Evolutionary conservation across 2,888 invertebrate genomes (phyloP), one percentile per base, ranked within the genome.

Genomic region (Cheilosia soror): DNA sequence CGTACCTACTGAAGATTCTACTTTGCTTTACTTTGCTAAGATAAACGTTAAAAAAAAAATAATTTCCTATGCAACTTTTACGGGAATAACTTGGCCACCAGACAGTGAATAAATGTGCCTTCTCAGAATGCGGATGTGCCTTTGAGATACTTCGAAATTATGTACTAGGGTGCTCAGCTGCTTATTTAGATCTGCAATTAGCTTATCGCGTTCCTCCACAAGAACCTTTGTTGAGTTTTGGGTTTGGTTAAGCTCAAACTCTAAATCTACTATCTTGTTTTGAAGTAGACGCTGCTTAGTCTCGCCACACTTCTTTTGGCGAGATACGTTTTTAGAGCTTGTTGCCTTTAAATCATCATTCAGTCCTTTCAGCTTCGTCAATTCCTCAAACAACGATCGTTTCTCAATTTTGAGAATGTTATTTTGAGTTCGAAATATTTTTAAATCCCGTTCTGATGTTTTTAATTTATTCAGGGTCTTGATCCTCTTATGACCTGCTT

Each of bases 101-200:
- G 71, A 72, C 2, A 90, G 90, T 13, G 90, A 88, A 63, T 91
- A 90, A 62, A 92, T 91, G 73, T 92, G 92, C 11, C 90, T 88
- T 4, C 92, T 89, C 2, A 92, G 87, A 0, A 90, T 89, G 3
- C 91, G 89, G 44, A 92, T 92, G 76, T 92, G 92, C 66, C 90
- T 91, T 88, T 92, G 92, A 2, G 92, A 92, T 5, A 91, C 90
- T 78, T 92, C 92, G 51, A 92, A 92, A 63, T 91, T 91, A 71
- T 90, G 90, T 6, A 91, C 91, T 11, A 92, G 83, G 6, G 89
- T 90, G 47, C 90, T 90, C 2, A 92, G 87, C 73, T 92, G 92
- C 2, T 89, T 89, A 83, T 92, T 91, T 75, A 92, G 87, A 69
- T 92, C 90, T 40, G 90, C 89, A 51, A 92, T 92, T 1, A 91